Evolutionary conservation across 1,140 invertebrate genomes (phyloP), one percentile per base, ranked within the genome.

Genomic region (Tribolium castaneum): DNA sequence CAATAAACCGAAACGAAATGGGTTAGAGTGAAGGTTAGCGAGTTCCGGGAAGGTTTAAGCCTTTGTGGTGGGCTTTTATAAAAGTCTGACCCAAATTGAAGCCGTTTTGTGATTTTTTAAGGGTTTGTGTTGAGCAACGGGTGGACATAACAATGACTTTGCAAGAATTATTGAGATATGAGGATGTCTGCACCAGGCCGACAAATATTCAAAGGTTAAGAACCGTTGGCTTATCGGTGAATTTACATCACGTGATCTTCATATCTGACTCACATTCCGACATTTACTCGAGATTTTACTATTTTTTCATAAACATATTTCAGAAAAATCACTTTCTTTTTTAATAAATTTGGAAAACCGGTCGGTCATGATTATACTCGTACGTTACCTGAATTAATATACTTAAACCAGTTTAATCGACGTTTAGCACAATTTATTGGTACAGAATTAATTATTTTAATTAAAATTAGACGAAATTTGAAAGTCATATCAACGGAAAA

Each of bases 1-100:
- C 73, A 73, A 78, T 80, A 80, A 80, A 80, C 72, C 71, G 54
- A 77, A 34, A 54, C 71, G 71, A 73, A 73, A 73, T 73, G 71
- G 71, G 71, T 73, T 73, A 73, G 25, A 30, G 25, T 25, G 71
- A 73, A 73, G 71, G 71, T 73, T 73, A 30, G 49, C 12, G 3
- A 25, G 6, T 52, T 73, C 71, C 25, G 34, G 49, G 71, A 73
- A 73, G 45, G 51, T 25, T 54, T 73, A 30, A 59, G 9, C 49
- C 51, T 75, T 75, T 75, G 72, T 75, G 45, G 7, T 3, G 39
- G 35, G 3, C 50, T 77, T 77, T 77, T 77, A 56, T 25, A 77
- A 77, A 77, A 59, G 54, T 19, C 22, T 59, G 54, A 59, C 54
- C 54, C 10, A 59, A 59, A 59, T 59, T 30, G 7, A 0, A 0